Conservation (phyloP, 2,113 vertebrate species). For the Equus quagga region DNA sequence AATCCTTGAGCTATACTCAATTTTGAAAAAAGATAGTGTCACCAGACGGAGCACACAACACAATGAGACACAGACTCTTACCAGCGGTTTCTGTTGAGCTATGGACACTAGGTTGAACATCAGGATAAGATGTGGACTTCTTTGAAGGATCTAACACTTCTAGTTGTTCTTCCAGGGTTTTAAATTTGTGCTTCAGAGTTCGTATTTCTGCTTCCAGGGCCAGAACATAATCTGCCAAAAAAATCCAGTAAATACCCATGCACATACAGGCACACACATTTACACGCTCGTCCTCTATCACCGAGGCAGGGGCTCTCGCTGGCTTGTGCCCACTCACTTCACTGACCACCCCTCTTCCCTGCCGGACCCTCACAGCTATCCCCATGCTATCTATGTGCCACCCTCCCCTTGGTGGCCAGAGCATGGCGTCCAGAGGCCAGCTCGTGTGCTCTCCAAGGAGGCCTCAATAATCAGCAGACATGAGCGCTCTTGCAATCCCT, state of each 20-base stretch:
- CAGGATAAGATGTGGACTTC: constrained; percentile 10
- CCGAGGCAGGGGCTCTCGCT: background rate
- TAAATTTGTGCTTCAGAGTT: constrained; percentile 82
- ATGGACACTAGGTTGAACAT: constrained; percentile 68
- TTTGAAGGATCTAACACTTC: constrained; percentile 47
- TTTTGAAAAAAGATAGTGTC: background rate
- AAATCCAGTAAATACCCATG: background rate
- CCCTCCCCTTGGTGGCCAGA: background rate
- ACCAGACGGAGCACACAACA: fast-evolving
- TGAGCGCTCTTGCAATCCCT: fast-evolving
- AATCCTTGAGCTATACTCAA: background rate
- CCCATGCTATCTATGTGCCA: background rate
- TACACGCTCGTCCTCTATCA: background rate
- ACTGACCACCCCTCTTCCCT: background rate
- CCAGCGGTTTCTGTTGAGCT: constrained; percentile 76
- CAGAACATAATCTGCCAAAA: constrained; percentile 77
- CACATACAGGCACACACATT: background rate
- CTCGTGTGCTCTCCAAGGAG: fast-evolving
- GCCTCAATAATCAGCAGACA: fast-evolving
- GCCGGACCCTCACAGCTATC: no score
- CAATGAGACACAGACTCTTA: background rate
- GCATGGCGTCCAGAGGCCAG: background rate
- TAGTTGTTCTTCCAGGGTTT: constrained; percentile 80
- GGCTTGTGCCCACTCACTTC: background rate
- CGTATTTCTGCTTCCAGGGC: constrained; percentile 85